Base-by-base conservation (phyloP, 1,140 invertebrate genomes). In the Aphelinus certus region DNA sequence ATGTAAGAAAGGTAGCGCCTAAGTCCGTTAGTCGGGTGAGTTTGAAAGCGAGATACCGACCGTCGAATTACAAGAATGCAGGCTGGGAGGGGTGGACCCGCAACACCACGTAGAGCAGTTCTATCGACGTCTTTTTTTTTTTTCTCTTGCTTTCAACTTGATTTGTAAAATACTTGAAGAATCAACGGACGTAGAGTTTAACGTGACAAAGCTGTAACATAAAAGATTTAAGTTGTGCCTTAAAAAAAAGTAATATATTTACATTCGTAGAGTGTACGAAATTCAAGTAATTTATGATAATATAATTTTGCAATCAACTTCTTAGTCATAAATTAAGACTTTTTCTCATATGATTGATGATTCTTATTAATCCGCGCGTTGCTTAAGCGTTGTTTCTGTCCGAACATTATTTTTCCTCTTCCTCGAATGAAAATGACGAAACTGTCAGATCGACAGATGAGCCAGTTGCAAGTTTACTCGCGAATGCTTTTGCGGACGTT, bases 211-310 rank as follows among this genome's bases (percentile, higher is more conserved):
- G 49, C 42, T 76, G 65, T 77, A 76, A 67, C 66, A 76, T 71
- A 75, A 76, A 72, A 47, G 62, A 62, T 76, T 76, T 76, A 76
- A 67, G 69, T 76, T 76, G 75, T 76, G 75, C 75, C 75, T 76
- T 76, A 68, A n/a, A 72, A 71, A 67, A 53, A 6, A 53, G 4
- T 71, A 71, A 76, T 76, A 76, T 76, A 76, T 71, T 71, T 71
- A 75, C 61, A 70, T 71, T 69, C 49, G 48, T 76, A 76, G 75
- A 76, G 6, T 61, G 26, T 62, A 3, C 65, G 67, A 72, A 2
- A 1, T 26, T 68, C 71, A 72, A 71, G 75, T 76, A 76, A 76
- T 72, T 76, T 76, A 76, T 76, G 53, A 71, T 68, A 67, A 49
- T 65, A 60, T 75, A 71, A 71, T 75, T 70, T 75, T 75, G 9